Conservation (phyloP, 2,113 vertebrate species). For the Orcinus orca region DNA sequence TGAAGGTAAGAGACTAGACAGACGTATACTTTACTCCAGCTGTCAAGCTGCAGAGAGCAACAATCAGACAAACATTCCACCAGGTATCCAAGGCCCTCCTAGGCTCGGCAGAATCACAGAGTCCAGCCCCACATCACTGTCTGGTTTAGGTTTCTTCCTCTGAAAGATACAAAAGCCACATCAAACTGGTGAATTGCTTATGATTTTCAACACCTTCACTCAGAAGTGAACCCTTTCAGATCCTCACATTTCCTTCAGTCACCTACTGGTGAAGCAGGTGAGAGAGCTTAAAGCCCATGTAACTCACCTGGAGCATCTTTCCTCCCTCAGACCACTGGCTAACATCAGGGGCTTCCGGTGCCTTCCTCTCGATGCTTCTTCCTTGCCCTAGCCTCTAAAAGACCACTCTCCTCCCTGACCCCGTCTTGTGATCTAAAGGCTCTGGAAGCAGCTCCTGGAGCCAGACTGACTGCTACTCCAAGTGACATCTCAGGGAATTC, state of each 20-base stretch:
- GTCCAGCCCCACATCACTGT: fast-evolving
- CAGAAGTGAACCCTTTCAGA: not conserved
- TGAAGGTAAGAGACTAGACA: not conserved
- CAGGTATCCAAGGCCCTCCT: not conserved
- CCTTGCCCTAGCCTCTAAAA: not conserved
- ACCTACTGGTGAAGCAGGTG: not conserved
- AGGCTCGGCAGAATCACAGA: not conserved
- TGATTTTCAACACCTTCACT: not conserved
- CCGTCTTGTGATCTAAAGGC: not conserved
- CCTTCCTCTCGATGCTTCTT: not conserved
- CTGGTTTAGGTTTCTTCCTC: conserved; percentile 82
- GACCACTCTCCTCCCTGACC: not conserved
- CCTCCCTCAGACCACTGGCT: not conserved
- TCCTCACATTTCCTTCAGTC: not conserved
- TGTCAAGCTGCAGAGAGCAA: not conserved
- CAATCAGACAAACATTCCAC: not conserved
- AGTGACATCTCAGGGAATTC: not conserved
- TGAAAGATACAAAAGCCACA: conserved; percentile 70
- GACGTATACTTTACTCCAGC: conserved; percentile 62
- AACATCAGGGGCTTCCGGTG: fast-evolving
- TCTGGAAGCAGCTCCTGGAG: not conserved
- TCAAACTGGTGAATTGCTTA: too few relatives aligned
- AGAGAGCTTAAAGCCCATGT: fast-evolving
- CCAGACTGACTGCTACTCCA: not conserved
- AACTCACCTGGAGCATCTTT: too few relatives aligned